Conservation (phyloP, 2,888 invertebrate species). For the Amblyjoppa fuscipennis region DNA sequence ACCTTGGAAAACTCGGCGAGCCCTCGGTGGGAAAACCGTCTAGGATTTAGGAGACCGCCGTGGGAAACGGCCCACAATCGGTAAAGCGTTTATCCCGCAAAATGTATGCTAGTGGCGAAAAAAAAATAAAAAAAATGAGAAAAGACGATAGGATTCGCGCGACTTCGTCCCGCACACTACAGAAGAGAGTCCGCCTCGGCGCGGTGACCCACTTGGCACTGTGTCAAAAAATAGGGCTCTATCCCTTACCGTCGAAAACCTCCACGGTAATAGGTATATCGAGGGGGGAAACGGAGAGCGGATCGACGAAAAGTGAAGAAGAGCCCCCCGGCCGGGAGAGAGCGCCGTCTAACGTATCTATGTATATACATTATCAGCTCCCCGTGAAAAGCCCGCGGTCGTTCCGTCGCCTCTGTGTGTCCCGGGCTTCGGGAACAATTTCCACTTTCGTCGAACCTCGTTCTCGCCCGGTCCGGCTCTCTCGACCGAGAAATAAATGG, state of each 20-base stretch:
- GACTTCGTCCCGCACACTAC: neutral
- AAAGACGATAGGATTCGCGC: slow-evolving; percentile 10
- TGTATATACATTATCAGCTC: neutral
- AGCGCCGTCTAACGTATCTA: slow-evolving; percentile 16
- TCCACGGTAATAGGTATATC: slow-evolving; percentile 53
- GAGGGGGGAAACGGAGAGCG: slow-evolving; percentile 20
- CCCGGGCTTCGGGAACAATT: slow-evolving; percentile 22
- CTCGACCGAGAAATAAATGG: slow-evolving; percentile 12
- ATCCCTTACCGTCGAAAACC: slow-evolving; percentile 16
- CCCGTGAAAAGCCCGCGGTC: slow-evolving; percentile 17
- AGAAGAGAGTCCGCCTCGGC: slow-evolving; percentile 1
- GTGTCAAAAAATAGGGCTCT: slow-evolving; percentile 61
- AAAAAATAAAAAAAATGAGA: neutral
- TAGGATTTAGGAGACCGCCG: neutral
- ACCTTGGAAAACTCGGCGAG: neutral
- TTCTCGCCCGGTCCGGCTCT: neutral
- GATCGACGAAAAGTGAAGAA: slow-evolving; percentile 4
- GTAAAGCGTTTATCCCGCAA: slow-evolving; percentile 52
- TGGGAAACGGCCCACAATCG: slow-evolving; percentile 39
- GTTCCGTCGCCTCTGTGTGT: neutral
- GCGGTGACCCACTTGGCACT: slow-evolving; percentile 67
- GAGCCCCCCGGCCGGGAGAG: neutral
- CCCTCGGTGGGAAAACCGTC: neutral
- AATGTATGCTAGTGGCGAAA: slow-evolving; percentile 33
- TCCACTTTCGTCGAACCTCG: slow-evolving; percentile 17